A percentile compares a stretch with the other conserved stretches of the same genome.
phyloP scores from a whole-genome alignment of 2,888 invertebrate genomes.

The Pachycephus smyrnensis region DNA sequence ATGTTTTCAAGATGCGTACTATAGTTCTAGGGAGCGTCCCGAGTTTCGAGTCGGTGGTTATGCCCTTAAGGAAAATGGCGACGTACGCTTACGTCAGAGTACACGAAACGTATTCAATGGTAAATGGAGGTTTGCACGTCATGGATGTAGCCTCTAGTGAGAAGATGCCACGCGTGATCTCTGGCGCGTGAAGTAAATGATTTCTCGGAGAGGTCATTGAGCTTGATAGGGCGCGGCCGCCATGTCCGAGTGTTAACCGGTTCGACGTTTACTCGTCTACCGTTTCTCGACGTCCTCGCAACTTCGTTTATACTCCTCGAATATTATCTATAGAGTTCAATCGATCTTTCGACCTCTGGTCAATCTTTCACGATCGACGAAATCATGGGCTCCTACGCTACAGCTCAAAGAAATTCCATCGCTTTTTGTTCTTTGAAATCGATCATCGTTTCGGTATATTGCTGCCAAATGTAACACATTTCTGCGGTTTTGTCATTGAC shows the following conservation, averaged over 20 bases:
- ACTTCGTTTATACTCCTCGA: neutral
- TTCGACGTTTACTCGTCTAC: neutral
- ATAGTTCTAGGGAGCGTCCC: neutral
- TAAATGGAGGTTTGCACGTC: neutral
- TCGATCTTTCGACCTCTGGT: neutral
- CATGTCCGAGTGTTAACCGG: slow-evolving; percentile 37
- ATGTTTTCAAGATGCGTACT: too few relatives aligned
- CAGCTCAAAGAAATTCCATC: neutral
- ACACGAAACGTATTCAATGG: neutral
- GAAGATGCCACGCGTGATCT: slow-evolving; percentile 31
- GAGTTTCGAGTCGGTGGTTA: neutral
- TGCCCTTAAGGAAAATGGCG: neutral
- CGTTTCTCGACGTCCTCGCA: neutral
- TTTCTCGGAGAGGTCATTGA: slow-evolving; percentile 63
- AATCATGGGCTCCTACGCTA: neutral
- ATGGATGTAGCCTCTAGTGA: neutral
- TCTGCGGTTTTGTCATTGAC: neutral
- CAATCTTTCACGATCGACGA: neutral
- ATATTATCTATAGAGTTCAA: neutral
- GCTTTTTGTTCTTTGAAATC: neutral
- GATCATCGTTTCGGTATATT: neutral
- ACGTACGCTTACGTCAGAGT: neutral
- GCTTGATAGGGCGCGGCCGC: slow-evolving; percentile 60
- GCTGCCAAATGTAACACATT: neutral
- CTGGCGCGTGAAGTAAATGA: slow-evolving; percentile 50